These are phyloP conservation scores for Dione vanillae DNA, from an alignment of 2,888 invertebrate species.

Conservation along the genomic window DNA sequence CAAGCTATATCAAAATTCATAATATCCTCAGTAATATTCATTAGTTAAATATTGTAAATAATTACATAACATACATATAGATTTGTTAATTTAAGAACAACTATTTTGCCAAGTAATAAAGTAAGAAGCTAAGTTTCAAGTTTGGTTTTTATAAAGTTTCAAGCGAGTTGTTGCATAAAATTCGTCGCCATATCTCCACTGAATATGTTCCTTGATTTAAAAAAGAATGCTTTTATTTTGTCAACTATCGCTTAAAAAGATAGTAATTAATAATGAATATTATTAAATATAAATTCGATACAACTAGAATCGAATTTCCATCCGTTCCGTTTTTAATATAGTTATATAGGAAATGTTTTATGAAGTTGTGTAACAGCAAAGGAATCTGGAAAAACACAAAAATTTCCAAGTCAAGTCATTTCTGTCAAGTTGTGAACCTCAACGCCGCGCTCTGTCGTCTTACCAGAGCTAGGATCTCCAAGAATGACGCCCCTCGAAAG, in stretches of 20 bases:
- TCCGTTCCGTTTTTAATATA: no score
- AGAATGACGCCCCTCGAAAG: not conserved
- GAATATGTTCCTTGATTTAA: constrained; percentile 35
- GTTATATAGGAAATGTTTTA: no score
- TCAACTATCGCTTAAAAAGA: constrained; percentile 26
- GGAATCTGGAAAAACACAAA: no score
- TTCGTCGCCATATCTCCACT: constrained; percentile 32
- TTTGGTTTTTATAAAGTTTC: constrained; percentile 38
- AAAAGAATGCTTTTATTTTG: no score
- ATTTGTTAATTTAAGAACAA: constrained; percentile 1
- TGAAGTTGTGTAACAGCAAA: no score
- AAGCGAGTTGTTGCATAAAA: constrained; percentile 39
- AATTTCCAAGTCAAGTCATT: no score
- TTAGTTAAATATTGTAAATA: not conserved
- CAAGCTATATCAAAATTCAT: no score
- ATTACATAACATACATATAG: not conserved
- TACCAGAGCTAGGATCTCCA: not conserved
- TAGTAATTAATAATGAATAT: not conserved
- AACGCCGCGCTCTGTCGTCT: no score
- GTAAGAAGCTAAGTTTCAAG: constrained; percentile 31
- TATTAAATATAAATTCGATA: no score
- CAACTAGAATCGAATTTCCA: no score
- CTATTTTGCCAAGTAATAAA: constrained; percentile 23
- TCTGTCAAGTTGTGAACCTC: no score
- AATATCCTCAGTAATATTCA: no score